A percentile compares a stretch with the other conserved stretches of the same genome.
phyloP scores from a whole-genome alignment of 2,113 vertebrate genomes.

The Pterocles burchelli region DNA sequence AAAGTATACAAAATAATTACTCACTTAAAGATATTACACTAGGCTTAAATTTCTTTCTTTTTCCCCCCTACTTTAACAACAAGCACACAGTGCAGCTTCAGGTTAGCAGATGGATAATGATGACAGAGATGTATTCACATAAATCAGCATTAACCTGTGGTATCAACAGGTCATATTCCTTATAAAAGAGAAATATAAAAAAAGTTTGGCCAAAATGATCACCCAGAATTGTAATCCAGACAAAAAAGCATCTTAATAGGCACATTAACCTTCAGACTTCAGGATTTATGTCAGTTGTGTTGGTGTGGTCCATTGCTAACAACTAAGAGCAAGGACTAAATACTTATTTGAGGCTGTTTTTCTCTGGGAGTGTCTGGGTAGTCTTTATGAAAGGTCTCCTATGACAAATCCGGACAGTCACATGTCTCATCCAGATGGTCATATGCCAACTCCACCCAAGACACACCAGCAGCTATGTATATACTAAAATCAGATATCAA shows the following conservation, averaged over 20 bases:
- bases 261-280: neutral
- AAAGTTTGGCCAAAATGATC: neutral
- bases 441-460: neutral
- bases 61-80: neutral
- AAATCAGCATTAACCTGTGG: neutral
- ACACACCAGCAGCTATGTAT: neutral
- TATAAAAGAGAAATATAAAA: neutral
- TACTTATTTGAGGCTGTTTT: neutral
- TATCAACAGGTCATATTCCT: neutral
- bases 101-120: neutral
- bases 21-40: neutral
- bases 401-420: neutral
- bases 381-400: neutral
- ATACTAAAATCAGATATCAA: neutral
- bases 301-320: neutral
- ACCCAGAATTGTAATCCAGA: neutral
- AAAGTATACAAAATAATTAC: neutral
- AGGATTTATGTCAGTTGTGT: neutral
- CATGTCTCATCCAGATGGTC: neutral
- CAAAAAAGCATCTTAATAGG: neutral
- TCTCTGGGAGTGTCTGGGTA: neutral
- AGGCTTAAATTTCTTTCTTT: no score
- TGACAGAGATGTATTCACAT: neutral
- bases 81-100: neutral
- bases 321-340: neutral